phyloP scores from a whole-genome alignment of 2,113 vertebrate genomes.

The Chroicocephalus ridibundus region DNA sequence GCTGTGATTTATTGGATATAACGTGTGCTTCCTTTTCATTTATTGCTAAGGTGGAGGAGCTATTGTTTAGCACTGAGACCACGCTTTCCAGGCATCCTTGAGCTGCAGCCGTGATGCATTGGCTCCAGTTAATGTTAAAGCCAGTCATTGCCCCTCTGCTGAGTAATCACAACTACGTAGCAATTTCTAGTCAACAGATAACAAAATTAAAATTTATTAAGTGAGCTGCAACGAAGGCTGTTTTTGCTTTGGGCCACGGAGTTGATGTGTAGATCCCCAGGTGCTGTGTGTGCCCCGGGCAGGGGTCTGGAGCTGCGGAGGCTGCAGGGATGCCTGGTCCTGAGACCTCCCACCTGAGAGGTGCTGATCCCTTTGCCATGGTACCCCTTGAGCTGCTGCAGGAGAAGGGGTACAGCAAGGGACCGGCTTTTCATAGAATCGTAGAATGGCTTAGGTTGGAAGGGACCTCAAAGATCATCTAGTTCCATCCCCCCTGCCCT shows the following conservation, averaged over 20 bases:
- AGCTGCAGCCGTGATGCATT: background rate
- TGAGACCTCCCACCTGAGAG: background rate
- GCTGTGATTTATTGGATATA: constrained; percentile 28
- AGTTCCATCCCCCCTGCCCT: background rate
- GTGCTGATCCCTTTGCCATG: background rate
- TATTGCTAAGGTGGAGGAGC: background rate
- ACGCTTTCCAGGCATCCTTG: background rate
- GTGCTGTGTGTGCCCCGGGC: rapidly evolving
- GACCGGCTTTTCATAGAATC: background rate
- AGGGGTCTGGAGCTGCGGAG: background rate
- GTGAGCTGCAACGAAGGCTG: background rate
- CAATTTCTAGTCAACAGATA: background rate
- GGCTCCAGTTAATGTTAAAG: background rate
- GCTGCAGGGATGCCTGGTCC: background rate
- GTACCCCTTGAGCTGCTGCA: background rate
- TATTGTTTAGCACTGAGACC: background rate
- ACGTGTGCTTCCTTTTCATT: constrained; percentile 38
- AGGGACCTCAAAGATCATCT: background rate
- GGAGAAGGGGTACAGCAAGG: background rate
- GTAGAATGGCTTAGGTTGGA: background rate
- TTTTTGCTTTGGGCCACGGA: background rate
- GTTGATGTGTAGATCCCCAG: background rate
- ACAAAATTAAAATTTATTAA: background rate
- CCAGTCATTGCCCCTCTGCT: background rate
- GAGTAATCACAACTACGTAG: rapidly evolving